Conservation (phyloP, 2,888 invertebrate species). For the Teinopalpus imperialis region DNA sequence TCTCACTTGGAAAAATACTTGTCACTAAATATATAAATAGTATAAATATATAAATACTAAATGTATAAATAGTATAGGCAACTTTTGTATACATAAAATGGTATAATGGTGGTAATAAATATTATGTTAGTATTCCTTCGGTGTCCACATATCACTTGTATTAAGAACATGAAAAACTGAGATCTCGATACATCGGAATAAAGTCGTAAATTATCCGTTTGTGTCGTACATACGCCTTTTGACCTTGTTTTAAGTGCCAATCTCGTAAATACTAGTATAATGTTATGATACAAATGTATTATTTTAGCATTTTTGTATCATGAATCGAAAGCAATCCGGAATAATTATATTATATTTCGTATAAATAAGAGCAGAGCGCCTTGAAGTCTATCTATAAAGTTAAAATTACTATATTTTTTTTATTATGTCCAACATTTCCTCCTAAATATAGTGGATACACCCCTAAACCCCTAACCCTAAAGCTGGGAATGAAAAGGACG, state of each 20-base stretch:
- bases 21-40: no score
- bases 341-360: no score
- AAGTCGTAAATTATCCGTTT: slow-evolving; percentile 2
- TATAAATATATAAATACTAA: no score
- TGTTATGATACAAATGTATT: not conserved
- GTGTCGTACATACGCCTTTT: slow-evolving; percentile 4
- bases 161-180: not conserved
- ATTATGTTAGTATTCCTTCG: not conserved
- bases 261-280: slow-evolving; percentile 15
- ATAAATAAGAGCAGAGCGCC: no score
- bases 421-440: no score
- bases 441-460: no score
- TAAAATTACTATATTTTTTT: no score
- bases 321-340: not conserved
- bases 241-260: slow-evolving; percentile 11
- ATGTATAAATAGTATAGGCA: not conserved
- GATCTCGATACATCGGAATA: slow-evolving; percentile 5
- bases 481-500: no score
- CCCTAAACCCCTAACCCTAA: no score
- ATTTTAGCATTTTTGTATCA: not conserved
- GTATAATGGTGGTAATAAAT: not conserved
- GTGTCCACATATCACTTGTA: not conserved
- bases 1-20: no score
- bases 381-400: no score
- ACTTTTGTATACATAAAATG: not conserved